Conservation (phyloP, 2,888 invertebrate genomes). For the Acleris cristana region DNA sequence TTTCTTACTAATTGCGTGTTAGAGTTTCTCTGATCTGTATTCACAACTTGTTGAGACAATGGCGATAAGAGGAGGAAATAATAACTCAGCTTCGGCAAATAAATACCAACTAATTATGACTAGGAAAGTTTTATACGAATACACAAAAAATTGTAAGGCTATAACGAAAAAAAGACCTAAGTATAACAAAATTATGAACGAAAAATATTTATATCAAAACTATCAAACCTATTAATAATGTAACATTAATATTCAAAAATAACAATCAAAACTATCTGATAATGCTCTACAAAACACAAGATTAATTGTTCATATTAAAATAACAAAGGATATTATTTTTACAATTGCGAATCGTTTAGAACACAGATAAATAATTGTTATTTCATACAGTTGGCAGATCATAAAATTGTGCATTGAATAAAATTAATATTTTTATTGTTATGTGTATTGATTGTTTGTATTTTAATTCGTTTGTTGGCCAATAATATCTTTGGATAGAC, state of each 20-base stretch:
- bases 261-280: slow-evolving; percentile 47
- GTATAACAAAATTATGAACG: no score
- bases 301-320: slow-evolving; percentile 72
- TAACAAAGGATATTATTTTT: slow-evolving; percentile 57
- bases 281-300: slow-evolving; percentile 60
- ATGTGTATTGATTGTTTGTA: slow-evolving; percentile 46
- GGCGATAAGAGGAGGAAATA: no score
- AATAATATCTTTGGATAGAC: neutral
- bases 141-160: no score
- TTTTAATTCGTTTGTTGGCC: slow-evolving; percentile 43
- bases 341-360: slow-evolving; percentile 40
- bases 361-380: slow-evolving; percentile 63
- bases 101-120: no score
- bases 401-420: slow-evolving; percentile 80
- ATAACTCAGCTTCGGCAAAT: no score
- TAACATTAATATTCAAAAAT: slow-evolving; percentile 39
- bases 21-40: no score
- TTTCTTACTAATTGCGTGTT: no score
- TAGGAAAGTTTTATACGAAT: no score
- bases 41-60: no score
- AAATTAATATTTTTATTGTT: slow-evolving; percentile 62
- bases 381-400: slow-evolving; percentile 72
- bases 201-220: neutral
- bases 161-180: no score
- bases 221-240: slow-evolving; percentile 22